These are phyloP conservation scores for Varecia variegata DNA, from an alignment of 2,797 vertebrate genomes.

Conservation along the genomic window DNA sequence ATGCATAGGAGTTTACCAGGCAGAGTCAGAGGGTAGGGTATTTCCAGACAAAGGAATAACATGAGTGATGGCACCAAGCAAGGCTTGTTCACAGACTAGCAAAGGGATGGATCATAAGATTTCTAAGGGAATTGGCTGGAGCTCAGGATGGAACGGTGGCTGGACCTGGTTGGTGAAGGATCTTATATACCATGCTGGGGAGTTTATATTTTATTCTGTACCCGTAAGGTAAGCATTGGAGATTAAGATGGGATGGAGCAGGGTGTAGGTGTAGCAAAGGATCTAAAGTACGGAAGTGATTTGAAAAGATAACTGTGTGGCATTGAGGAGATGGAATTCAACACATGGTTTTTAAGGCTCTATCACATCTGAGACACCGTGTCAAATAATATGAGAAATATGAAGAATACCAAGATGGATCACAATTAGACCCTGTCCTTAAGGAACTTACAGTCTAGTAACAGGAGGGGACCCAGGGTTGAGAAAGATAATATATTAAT, in stretches of 20 bases:
- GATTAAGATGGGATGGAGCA: not conserved
- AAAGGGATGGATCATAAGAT: not conserved
- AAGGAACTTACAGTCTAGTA: not conserved
- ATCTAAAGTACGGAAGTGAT: not conserved
- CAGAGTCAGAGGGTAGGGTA: not conserved
- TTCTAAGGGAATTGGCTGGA: rapidly evolving
- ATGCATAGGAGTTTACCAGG: not conserved
- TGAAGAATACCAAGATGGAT: not conserved
- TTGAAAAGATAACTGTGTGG: not conserved
- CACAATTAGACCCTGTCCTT: not conserved
- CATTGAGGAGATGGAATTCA: not conserved
- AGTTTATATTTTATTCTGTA: not conserved
- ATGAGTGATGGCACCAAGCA: not conserved
- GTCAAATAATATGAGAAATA: not conserved
- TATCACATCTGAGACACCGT: not conserved
- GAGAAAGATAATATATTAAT: not conserved
- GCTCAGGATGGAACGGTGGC: too few relatives aligned
- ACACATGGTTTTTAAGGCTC: not conserved
- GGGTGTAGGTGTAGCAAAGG: not conserved
- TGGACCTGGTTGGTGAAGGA: not conserved
- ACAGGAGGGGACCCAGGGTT: too few relatives aligned
- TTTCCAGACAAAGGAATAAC: not conserved
- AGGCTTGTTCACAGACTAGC: not conserved
- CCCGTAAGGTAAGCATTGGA: not conserved
- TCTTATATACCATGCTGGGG: not conserved